phyloP scores from a whole-genome alignment of 64 coral and sea anemone genomes.

The Dendrophyllia cribrosa region DNA sequence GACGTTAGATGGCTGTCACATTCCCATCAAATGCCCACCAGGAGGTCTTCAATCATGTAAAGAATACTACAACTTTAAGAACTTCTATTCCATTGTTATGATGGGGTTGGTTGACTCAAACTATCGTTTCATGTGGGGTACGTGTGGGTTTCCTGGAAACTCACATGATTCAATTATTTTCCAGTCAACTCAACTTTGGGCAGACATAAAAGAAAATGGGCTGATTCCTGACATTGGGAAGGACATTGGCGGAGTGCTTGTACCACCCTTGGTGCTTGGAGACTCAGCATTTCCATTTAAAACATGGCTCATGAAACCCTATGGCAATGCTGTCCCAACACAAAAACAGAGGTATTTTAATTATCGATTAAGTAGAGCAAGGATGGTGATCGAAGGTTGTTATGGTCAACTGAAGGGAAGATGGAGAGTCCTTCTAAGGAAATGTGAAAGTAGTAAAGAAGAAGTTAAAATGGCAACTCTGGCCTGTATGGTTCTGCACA shows the following conservation, averaged over 20 bases:
- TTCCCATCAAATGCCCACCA: slow-evolving; percentile 58
- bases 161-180: slow-evolving; percentile 60
- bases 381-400: not conserved
- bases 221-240: slow-evolving; percentile 34
- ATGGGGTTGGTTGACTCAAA: slow-evolving; percentile 58
- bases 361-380: slow-evolving; percentile 19
- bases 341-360: slow-evolving; percentile 9
- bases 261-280: slow-evolving; percentile 41
- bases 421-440: slow-evolving; percentile 32
- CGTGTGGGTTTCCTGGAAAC: slow-evolving; percentile 57
- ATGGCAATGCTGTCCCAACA: slow-evolving; percentile 2
- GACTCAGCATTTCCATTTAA: slow-evolving; percentile 39
- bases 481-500: slow-evolving; percentile 53
- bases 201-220: not conserved
- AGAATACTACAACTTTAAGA: slow-evolving; percentile 68
- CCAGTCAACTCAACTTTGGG: slow-evolving; percentile 34
- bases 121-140: slow-evolving; percentile 32
- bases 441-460: slow-evolving; percentile 23
- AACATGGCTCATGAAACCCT: slow-evolving; percentile 61
- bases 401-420: slow-evolving; percentile 49
- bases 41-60: slow-evolving; percentile 13
- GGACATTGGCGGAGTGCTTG: not conserved
- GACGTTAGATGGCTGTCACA: slow-evolving; percentile 49
- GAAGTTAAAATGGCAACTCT: slow-evolving; percentile 3
- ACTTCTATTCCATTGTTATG: slow-evolving; percentile 46